Conservation (phyloP, 2,113 vertebrate genomes). For the Strix aluco region DNA sequence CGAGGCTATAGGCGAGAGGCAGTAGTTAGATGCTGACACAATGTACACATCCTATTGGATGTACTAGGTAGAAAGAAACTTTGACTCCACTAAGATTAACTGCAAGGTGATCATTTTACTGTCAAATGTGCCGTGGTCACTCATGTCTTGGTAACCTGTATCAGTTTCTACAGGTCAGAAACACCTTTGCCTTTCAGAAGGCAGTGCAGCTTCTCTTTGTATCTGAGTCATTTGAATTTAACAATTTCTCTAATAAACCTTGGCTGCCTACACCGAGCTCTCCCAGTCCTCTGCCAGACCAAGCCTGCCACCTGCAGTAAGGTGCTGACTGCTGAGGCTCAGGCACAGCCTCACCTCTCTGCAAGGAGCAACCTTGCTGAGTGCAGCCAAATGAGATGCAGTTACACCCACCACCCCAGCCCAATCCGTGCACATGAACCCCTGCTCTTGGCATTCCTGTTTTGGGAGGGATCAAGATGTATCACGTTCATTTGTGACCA, state of each 20-base stretch:
- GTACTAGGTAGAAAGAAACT: background rate
- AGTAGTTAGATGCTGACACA: background rate
- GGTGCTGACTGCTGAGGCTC: background rate
- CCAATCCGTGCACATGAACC: accelerated
- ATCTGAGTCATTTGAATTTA: background rate
- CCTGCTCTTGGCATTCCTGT: background rate
- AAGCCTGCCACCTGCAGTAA: background rate
- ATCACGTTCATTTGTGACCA: background rate
- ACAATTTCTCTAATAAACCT: conserved; percentile 53
- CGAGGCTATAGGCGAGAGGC: background rate
- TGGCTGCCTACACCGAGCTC: background rate
- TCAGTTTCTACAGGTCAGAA: background rate
- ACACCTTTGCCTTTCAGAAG: conserved; percentile 23
- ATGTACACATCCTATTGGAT: conserved; percentile 48
- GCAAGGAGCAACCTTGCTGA: background rate
- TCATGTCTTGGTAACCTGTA: background rate
- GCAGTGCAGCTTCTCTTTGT: conserved; percentile 38
- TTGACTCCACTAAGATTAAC: background rate
- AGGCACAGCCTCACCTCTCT: background rate
- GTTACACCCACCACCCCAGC: background rate
- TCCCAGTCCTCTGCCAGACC: background rate
- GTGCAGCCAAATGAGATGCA: background rate
- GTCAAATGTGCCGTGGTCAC: background rate
- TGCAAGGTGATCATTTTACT: background rate
- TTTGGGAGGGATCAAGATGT: background rate